phyloP scores from a whole-genome alignment of 2,888 invertebrate species.

The Archips crataeganus region DNA sequence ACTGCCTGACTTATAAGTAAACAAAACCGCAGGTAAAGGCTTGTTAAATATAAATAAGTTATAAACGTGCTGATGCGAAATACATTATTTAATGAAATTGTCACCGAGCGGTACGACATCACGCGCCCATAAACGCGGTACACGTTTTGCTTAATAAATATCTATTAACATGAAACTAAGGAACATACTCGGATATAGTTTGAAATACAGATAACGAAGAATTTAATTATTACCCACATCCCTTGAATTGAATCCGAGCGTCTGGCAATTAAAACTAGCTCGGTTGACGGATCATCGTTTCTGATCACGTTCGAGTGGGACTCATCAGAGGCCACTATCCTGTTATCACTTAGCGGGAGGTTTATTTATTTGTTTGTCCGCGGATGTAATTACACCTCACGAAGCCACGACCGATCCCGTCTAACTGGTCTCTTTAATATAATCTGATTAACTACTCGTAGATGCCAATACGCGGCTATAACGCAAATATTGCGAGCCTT shows the following conservation, averaged over 20 bases:
- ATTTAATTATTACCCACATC: constrained; percentile 32
- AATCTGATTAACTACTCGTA: constrained; percentile 69
- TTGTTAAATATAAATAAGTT: not conserved
- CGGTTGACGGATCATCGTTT: constrained; percentile 45
- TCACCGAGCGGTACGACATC: constrained; percentile 1
- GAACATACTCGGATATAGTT: constrained; percentile 16
- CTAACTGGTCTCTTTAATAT: constrained; percentile 70
- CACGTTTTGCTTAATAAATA: constrained; percentile 24
- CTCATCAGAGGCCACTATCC: constrained; percentile 55
- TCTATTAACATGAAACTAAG: constrained; percentile 27
- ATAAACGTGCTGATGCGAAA: not conserved
- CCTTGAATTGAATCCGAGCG: constrained; percentile 43
- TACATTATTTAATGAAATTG: not conserved
- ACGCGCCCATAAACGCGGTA: constrained; percentile 2
- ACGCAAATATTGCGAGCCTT: constrained; percentile 34
- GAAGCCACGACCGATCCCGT: constrained; percentile 63
- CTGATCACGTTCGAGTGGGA: constrained; percentile 46
- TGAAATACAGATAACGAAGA: constrained; percentile 20
- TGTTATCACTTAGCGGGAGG: constrained; percentile 66
- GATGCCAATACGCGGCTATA: constrained; percentile 54
- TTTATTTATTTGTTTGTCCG: constrained; percentile 75
- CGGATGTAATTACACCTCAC: constrained; percentile 75
- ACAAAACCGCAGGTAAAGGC: not conserved
- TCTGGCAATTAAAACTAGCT: constrained; percentile 46
- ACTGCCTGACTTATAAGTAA: too few relatives aligned